These are phyloP conservation scores for Drusus annulatus DNA, from an alignment of 1,140 invertebrate genomes.

Conservation along the genomic window DNA sequence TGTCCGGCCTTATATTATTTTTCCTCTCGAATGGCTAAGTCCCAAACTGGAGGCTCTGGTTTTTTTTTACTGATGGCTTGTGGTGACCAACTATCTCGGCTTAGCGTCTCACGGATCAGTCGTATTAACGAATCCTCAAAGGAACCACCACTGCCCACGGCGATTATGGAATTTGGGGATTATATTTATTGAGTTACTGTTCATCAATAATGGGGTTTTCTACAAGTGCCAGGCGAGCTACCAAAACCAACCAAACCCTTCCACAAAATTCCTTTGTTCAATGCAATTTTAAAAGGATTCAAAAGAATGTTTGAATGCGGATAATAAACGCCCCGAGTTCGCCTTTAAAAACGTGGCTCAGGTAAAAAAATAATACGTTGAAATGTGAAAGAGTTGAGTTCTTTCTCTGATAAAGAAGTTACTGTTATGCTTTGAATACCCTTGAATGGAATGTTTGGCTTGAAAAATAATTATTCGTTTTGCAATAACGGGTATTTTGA, in stretches of 20 bases:
- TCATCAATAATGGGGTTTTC: constrained; percentile 23
- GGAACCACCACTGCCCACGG: constrained; percentile 32
- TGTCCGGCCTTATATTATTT: no score
- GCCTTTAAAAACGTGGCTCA: constrained; percentile 1
- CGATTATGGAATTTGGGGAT: constrained; percentile 45
- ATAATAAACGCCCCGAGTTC: neutral
- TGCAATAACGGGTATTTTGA: no score
- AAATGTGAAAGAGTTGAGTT: neutral
- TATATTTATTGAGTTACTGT: constrained; percentile 38
- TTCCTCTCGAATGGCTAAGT: no score
- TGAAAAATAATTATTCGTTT: no score
- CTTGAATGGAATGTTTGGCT: no score
- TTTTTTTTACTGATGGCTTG: neutral
- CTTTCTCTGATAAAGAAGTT: no score
- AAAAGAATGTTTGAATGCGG: neutral
- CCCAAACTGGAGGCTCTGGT: no score
- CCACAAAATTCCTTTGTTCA: constrained; percentile 28
- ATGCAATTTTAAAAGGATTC: constrained; percentile 33
- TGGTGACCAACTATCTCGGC: constrained; percentile 4
- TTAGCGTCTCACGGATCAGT: constrained; percentile 21
- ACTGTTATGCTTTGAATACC: no score
- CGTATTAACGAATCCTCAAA: constrained; percentile 32
- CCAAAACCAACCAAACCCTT: neutral
- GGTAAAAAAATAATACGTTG: neutral
- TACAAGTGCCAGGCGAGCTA: constrained; percentile 8